Evolutionary conservation across 2,888 invertebrate genomes (phyloP).

Genomic region (Hyalella azteca): DNA sequence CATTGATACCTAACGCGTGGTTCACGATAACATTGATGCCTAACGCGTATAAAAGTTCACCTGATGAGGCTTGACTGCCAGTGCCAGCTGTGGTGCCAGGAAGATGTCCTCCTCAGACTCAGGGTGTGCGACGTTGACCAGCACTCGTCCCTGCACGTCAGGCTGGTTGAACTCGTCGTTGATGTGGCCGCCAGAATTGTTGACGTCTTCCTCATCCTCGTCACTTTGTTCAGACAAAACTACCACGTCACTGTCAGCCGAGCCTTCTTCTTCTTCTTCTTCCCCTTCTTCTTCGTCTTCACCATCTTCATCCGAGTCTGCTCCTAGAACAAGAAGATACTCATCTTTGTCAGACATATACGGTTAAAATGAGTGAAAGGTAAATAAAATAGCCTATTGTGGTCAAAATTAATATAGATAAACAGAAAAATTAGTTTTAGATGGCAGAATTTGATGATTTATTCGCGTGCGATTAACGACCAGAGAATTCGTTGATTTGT

Average conservation of each 20-base stretch:
- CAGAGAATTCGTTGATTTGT: too few species aligned
- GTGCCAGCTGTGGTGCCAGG: slow-evolving; percentile 84
- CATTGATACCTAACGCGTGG: too few species aligned
- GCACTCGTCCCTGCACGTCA: slow-evolving; percentile 87
- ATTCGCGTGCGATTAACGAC: too few species aligned
- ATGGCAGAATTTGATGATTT: too few species aligned
- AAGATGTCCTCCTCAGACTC: slow-evolving; percentile 89
- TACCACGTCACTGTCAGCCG: slow-evolving; percentile 59
- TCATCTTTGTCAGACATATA: too few species aligned
- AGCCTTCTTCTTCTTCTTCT: slow-evolving; percentile 37
- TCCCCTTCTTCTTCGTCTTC: slow-evolving; percentile 32
- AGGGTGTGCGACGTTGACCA: slow-evolving; percentile 92
- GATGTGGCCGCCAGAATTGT: slow-evolving; percentile 91
- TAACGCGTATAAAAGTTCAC: slow-evolving; percentile 65
- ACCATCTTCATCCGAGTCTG: slow-evolving; percentile 35
- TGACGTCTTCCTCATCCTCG: slow-evolving; percentile 81
- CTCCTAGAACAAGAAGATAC: slow-evolving; percentile 11
- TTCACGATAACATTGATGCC: too few species aligned
- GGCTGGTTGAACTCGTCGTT: slow-evolving; percentile 90
- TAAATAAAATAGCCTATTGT: too few species aligned
- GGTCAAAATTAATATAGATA: too few species aligned
- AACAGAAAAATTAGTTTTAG: too few species aligned
- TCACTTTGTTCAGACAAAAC: slow-evolving; percentile 66
- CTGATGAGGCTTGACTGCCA: slow-evolving; percentile 95
- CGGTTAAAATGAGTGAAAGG: too few species aligned